Evolutionary conservation across 1,140 invertebrate species (phyloP).

Genomic region (Akabosia matsudoensis): DNA sequence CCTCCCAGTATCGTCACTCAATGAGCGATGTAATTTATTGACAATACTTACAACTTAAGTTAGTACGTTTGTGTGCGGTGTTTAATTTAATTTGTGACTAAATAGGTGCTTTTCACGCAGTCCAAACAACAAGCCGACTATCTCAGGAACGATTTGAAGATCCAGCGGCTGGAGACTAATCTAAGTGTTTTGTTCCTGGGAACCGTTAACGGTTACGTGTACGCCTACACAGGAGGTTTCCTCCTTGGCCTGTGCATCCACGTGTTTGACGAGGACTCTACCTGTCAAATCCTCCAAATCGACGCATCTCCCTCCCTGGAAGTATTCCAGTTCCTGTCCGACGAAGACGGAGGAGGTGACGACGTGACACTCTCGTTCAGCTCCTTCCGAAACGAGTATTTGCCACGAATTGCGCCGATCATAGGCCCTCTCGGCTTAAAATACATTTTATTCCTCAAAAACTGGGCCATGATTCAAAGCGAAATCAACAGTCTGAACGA

Average conservation of each 20-base stretch:
- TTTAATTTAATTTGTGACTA: background rate
- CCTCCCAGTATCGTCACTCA: constrained; percentile 19
- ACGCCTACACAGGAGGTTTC: constrained; percentile 37
- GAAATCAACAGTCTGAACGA: constrained; percentile 37
- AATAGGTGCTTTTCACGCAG: constrained; percentile 31
- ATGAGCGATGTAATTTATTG: constrained; percentile 34
- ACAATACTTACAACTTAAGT: background rate
- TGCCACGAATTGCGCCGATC: constrained; percentile 25
- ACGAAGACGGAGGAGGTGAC: background rate
- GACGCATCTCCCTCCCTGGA: constrained; percentile 24
- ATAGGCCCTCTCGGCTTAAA: constrained; percentile 38
- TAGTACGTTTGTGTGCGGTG: background rate
- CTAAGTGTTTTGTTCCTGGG: constrained; percentile 36
- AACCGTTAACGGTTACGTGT: constrained; percentile 27
- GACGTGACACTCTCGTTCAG: constrained; percentile 11
- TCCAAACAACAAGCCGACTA: constrained; percentile 33
- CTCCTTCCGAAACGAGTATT: constrained; percentile 22
- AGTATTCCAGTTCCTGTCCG: constrained; percentile 30
- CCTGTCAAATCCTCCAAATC: constrained; percentile 26
- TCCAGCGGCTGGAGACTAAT: constrained; percentile 32
- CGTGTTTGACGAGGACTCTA: background rate
- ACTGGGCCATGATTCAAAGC: constrained; percentile 38
- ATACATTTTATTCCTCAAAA: constrained; percentile 38
- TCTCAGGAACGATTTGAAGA: constrained; percentile 31
- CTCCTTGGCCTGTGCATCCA: constrained; percentile 23